Percentiles rank a stretch among this genome's conserved stretches.
Evolutionary conservation across 1,140 invertebrate species (phyloP).

Genomic region (Chlorops oryzae): DNA sequence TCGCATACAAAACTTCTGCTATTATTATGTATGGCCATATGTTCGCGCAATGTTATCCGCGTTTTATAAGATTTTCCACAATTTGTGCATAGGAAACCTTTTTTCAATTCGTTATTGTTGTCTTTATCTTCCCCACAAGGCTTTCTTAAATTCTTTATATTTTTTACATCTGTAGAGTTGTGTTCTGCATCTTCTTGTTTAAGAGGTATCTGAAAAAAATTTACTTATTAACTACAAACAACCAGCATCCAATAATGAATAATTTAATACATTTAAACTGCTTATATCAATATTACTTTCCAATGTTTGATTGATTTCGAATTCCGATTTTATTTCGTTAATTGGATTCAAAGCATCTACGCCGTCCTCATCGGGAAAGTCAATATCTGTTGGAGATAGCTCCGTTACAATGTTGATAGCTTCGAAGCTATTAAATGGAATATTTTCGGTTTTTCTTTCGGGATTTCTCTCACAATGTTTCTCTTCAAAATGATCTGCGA

Average conservation of each 20-base stretch:
- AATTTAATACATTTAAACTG: neutral
- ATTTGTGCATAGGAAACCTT: slow-evolving; percentile 24
- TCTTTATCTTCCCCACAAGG: neutral
- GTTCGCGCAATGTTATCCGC: slow-evolving; percentile 24
- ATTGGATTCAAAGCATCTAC: neutral
- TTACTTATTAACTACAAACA: too few species aligned
- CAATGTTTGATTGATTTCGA: neutral
- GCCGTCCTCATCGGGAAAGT: neutral
- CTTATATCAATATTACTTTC: slow-evolving; percentile 1
- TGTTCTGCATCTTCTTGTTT: slow-evolving; percentile 6
- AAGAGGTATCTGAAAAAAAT: too few species aligned
- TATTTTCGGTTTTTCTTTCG: neutral
- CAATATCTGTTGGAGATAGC: neutral
- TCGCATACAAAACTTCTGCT: slow-evolving; percentile 30
- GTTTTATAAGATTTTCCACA: slow-evolving; percentile 36
- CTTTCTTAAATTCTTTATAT: neutral
- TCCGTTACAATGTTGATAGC: neutral
- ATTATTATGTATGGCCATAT: slow-evolving; percentile 30
- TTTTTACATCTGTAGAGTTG: neutral
- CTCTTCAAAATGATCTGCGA: slow-evolving; percentile 34
- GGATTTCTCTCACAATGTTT: slow-evolving; percentile 23
- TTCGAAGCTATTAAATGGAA: neutral
- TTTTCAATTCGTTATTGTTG: slow-evolving; percentile 30
- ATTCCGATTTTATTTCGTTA: neutral
- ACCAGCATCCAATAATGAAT: too few species aligned